Percentiles rank a stretch among this genome's conserved stretches.
Conservation (phyloP, 2,888 invertebrate species). For the Hemistola chrysoprasaria region DNA sequence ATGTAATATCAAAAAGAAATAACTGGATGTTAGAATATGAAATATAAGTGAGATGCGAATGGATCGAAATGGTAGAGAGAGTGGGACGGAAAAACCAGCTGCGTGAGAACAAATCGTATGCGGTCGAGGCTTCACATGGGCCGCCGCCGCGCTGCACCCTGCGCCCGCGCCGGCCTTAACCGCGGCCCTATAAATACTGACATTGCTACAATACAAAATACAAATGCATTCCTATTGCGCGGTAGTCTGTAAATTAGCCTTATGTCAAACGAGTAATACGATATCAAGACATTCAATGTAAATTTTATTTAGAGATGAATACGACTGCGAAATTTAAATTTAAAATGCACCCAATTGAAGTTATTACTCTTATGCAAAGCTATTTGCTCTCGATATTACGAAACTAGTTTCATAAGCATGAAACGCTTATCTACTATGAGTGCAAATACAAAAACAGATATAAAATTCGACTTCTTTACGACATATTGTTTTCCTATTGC, state of each 20-base stretch:
- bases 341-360: slow-evolving; percentile 13
- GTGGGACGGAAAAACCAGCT: slow-evolving; percentile 54
- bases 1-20: slow-evolving; percentile 46
- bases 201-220: slow-evolving; percentile 51
- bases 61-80: slow-evolving; percentile 38
- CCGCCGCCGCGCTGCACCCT: slow-evolving; percentile 44
- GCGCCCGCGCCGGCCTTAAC: slow-evolving; percentile 35
- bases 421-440: slow-evolving; percentile 7
- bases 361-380: slow-evolving; percentile 21
- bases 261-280: slow-evolving; percentile 42
- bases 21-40: slow-evolving; percentile 39
- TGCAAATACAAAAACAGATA: slow-evolving; percentile 9
- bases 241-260: slow-evolving; percentile 50
- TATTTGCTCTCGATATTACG: slow-evolving; percentile 18
- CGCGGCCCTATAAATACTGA: slow-evolving; percentile 48
- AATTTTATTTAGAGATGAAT: slow-evolving; percentile 23
- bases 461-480: slow-evolving; percentile 23
- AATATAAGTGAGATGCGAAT: slow-evolving; percentile 47
- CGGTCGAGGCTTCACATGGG: slow-evolving; percentile 54
- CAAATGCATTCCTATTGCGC: slow-evolving; percentile 48
- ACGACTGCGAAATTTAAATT: slow-evolving; percentile 23
- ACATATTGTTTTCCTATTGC: slow-evolving; percentile 28
- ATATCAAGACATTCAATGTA: slow-evolving; percentile 33
- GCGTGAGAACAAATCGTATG: slow-evolving; percentile 67
- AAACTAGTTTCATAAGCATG: slow-evolving; percentile 14